Evolutionary conservation across 2,113 vertebrate genomes (phyloP).

Genomic region (Dasypus novemcinctus): DNA sequence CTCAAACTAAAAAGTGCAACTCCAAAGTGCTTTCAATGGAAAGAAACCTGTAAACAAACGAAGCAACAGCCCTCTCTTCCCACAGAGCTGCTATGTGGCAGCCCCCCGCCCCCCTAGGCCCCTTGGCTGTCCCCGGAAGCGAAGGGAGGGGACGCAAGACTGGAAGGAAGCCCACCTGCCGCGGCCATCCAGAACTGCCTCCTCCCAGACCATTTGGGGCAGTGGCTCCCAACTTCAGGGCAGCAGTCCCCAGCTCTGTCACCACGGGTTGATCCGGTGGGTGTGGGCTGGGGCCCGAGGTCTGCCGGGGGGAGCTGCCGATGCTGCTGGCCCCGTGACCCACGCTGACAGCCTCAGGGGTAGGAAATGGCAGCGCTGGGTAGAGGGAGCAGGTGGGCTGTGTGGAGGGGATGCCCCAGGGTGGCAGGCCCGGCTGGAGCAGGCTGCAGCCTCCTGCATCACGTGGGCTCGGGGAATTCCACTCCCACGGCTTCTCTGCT

Average conservation of each 20-base stretch:
- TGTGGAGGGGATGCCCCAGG: not conserved
- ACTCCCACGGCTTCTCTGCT: slow-evolving; percentile 21
- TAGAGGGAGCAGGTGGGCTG: not conserved
- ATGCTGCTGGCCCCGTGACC: not conserved
- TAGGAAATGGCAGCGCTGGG: not conserved
- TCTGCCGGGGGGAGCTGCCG: not conserved
- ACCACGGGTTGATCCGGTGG: not conserved
- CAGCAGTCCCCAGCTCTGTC: not conserved
- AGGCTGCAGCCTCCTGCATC: not conserved
- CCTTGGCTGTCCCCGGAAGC: not conserved
- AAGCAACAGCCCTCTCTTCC: not conserved
- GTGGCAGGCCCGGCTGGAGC: not conserved
- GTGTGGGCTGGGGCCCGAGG: not conserved
- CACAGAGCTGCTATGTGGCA: not conserved
- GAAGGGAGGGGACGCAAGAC: not conserved
- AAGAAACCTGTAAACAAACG: not conserved
- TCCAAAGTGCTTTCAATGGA: not conserved
- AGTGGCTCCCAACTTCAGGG: not conserved
- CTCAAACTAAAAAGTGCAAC: not conserved
- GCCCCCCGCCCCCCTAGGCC: too few species aligned
- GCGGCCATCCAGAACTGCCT: not conserved
- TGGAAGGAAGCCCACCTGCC: not conserved
- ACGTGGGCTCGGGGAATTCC: slow-evolving; percentile 68
- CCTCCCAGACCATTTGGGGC: not conserved
- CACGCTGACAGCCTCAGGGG: not conserved